Evolutionary conservation across 2,113 vertebrate genomes (phyloP).

Genomic region (Furnarius figulus): DNA sequence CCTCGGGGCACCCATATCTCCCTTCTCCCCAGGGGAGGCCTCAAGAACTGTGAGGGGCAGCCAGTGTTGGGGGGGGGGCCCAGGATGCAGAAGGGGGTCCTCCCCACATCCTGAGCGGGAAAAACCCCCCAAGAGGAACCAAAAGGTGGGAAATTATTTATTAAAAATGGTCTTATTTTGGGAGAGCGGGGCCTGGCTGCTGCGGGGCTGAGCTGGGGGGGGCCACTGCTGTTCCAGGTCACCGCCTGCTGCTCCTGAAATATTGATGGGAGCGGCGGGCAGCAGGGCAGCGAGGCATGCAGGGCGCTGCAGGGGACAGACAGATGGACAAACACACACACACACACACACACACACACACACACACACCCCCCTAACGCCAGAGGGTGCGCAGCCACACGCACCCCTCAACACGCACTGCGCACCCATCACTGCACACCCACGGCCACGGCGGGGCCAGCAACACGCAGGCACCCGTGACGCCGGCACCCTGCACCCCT

Average conservation of each 20-base stretch:
- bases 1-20: neutral
- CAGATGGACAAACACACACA: accelerated
- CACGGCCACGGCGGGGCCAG: neutral
- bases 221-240: conserved; percentile 69
- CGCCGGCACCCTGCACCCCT: neutral
- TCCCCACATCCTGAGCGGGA: neutral
- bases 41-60: neutral
- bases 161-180: conserved; percentile 83
- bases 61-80: neutral
- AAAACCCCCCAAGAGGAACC: conserved; percentile 25
- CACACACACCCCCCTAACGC: too few species aligned
- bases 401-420: too few species aligned
- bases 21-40: neutral
- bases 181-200: conserved; percentile 7
- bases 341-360: too few species aligned
- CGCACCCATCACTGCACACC: neutral
- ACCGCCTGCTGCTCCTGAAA: conserved; percentile 73
- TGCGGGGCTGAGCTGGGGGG: neutral
- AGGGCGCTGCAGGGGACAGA: neutral
- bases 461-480: neutral
- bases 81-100: neutral
- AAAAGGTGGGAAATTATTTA: conserved; percentile 72
- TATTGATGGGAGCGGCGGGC: conserved; percentile 66
- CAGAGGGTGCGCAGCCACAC: too few species aligned
- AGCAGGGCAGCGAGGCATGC: neutral